These are phyloP conservation scores for Dermatemys mawii DNA, from an alignment of 2,113 vertebrate species.

Conservation along the genomic window DNA sequence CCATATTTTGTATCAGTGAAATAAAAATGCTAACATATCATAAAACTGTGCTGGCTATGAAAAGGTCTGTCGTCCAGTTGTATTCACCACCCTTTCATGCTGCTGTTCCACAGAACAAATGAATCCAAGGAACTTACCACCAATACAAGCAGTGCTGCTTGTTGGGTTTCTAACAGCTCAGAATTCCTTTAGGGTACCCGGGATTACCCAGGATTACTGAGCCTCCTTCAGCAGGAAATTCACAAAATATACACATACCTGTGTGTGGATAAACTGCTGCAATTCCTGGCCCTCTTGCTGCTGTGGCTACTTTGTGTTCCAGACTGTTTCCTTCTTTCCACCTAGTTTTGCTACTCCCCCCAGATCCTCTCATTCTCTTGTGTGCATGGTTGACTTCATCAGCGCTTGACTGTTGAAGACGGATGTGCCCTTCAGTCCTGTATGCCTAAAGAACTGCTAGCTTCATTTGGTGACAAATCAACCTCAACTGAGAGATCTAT, in stretches of 20 bases:
- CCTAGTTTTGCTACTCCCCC: neutral
- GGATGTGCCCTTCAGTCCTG: constrained; percentile 30
- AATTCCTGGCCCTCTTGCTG: neutral
- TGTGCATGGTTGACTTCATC: neutral
- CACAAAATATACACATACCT: neutral
- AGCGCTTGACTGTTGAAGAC: constrained; percentile 32
- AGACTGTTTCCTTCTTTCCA: neutral
- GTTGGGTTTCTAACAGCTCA: neutral
- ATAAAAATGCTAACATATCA: neutral
- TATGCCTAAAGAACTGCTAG: constrained; percentile 29
- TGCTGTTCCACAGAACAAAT: neutral
- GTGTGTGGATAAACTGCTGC: neutral
- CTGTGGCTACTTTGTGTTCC: neutral
- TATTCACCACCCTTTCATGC: neutral
- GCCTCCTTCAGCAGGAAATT: neutral
- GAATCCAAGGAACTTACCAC: neutral
- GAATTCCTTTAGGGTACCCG: neutral
- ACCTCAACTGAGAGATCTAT: constrained; percentile 48
- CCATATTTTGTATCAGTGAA: neutral
- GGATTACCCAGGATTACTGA: neutral
- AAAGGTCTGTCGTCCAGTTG: neutral
- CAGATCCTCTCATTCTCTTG: neutral
- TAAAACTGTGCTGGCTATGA: neutral
- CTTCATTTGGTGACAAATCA: constrained; percentile 61
- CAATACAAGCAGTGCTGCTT: neutral